Evolutionary conservation across 2,888 invertebrate species (phyloP), one percentile per base, ranked within the genome.

Genomic region (Chrysolina americana): DNA sequence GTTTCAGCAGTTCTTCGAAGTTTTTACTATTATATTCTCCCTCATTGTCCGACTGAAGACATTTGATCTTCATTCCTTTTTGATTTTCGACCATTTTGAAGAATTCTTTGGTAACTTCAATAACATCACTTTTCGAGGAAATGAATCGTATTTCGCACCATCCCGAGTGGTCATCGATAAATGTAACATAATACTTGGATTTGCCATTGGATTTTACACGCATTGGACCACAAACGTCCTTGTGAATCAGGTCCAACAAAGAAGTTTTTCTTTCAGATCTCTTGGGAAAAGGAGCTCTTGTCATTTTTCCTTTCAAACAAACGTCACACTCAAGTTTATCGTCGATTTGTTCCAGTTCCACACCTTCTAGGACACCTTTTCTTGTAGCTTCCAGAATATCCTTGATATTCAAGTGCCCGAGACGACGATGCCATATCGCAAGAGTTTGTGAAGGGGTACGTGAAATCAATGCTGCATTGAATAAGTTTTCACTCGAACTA

Each of bases 241-340:
- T 5, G 9, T 48, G 17, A 47, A 71, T 23, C 4, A 65, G 21
- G 9, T 65, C 65, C 13, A 65, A n/a, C 6, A 71, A 11, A 13
- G 36, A n/a, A 5, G 65, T 23, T 50, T 19, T 17, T 44, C 65
- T 19, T 2, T 65, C 44, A 11, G 56, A 65, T 41, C 21, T 68
- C 17, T 64, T 72, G 41, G 68, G 68, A n/a, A 68, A 68, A 21
- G 63, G 68, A 17, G n/a, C 41, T 48, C 68, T 63, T 9, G 41
- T 63, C 59, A 72, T 63, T 50, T 72, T 72, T 50, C 72, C 68
- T n/a, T 41, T 44, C 4, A 21, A 21, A 48, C 72, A 68, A 41
- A 63, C 21, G 2, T 72, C 41, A 50, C 68, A 72, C 10, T 63
- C 13, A 4, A 64, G 48, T 17, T 53, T 21, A 15, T 36, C 21